Evolutionary conservation across 2,113 vertebrate genomes (phyloP), one percentile per base, ranked within the genome.

Genomic region (Motacilla tschutschensis): DNA sequence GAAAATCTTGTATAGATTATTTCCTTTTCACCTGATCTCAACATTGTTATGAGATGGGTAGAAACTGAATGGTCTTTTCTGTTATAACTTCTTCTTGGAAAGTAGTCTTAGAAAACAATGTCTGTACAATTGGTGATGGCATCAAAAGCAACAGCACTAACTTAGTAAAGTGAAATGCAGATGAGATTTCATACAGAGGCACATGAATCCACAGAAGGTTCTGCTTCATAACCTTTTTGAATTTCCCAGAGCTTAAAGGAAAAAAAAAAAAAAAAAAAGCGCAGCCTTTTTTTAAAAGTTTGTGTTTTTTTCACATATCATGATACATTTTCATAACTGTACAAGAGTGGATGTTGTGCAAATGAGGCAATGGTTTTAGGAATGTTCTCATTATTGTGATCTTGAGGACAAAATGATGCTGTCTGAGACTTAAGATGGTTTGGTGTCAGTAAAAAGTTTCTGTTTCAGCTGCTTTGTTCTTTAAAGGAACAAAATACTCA

Each of bases 261-360:
- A 35, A 44, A 72, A 20, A 50, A 40, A 72, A 12, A 41, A 31
- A 58, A 8, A 40, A 25, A 33, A 33, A n/a, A n/a, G n/a, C n/a
- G 33, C 33, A 0, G 1, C 9, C 4, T 15, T 63, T 3, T 33
- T 79, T 76, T 17, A 54, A 28, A 51, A 66, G 16, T 33, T 44
- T 8, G 3, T 50, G 7, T 17, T 73, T 82, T 82, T 46, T 62
- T 81, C 8, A 0, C 17, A 4, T 46, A 35, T 58, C 3, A 9
- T 0, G 1, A 14, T n/a, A n/a, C 3, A 2, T 79, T 88, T 67
- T 50, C 5, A 0, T 22, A 21, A 35, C 12, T 16, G 9, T 17
- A 21, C 35, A 6, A 65, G 6, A 44, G 20, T 59, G 33, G 21
- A 9, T 28, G 15, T 26, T 50, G 43, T 0, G 0, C 14, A 13